Percentiles rank a stretch among this genome's conserved stretches.
Conservation (phyloP, 2,113 vertebrate genomes). For the Ctenomys sociabilis region DNA sequence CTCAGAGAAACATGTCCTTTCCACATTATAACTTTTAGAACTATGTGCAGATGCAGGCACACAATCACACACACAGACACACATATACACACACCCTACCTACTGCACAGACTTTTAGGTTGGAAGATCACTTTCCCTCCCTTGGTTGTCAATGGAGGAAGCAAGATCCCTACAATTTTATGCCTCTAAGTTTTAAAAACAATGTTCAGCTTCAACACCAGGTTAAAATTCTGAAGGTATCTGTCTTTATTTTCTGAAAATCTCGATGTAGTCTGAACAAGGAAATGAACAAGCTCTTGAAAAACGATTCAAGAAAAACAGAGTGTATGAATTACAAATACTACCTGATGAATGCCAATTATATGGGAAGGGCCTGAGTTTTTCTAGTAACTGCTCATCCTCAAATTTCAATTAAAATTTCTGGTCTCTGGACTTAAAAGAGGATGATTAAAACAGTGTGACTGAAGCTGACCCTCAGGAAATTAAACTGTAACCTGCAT, state of each 20-base stretch:
- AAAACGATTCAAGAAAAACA: conserved; percentile 1
- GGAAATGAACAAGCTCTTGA: background rate
- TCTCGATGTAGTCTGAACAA: background rate
- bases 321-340: background rate
- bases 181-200: background rate
- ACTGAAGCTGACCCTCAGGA: background rate
- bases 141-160: background rate
- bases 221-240: background rate
- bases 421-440: background rate
- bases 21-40: background rate
- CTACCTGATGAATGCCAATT: background rate
- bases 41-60: too few species aligned
- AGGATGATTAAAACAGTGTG: background rate
- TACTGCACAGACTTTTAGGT: background rate
- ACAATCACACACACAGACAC: background rate
- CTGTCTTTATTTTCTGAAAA: conserved; percentile 27
- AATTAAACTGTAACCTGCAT: background rate
- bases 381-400: background rate
- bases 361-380: background rate
- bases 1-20: background rate
- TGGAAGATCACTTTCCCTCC: background rate
- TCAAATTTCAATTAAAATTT: conserved; percentile 36
- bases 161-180: background rate
- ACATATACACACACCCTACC: background rate
- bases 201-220: background rate